Base-by-base conservation (phyloP, 2,797 vertebrate species). In the Syngnathus acus region DNA sequence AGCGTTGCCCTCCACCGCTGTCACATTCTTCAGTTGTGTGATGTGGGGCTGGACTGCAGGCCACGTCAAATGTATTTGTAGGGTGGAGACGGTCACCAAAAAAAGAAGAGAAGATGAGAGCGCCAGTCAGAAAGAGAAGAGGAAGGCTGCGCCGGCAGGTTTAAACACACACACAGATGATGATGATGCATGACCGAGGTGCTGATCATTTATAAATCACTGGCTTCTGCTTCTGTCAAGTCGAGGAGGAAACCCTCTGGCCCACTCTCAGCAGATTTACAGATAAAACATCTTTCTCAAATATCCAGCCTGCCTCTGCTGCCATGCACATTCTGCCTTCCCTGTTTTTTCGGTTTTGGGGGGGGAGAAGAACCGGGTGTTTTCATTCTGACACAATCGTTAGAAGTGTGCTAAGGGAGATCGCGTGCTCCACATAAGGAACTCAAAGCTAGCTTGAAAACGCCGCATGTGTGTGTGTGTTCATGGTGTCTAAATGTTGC, bases 21-120 rank as follows among this genome's bases (percentile, higher is more conserved):
- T 97, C 88, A 97, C 94, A 76, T 99, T 99, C 78, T 93, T 93
- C 84, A 99, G 92, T 86, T 93, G 94, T 81, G 93, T 95, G 89
- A 99, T 98, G 74, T 97, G 96, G 79, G 97, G 97, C 91, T 95
- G 94, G 84, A 98, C 97, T 99, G 92, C 83, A 92, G 89, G 80
- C 73, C 66, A 26, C 60, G 40, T 62, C 72, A 73, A 64, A 75
- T 10, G 58, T n/a, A 19, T 6, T 38, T 32, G 26, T 3, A 4
- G 19, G 9, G 38, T 40, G 58, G 58, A 60, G 19, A 60, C 39
- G n/a, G 26, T 32, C 11, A 5, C 1, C 19, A 19, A 39, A 42
- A 39, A 32, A 55, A 9, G 19, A 4, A 59, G 21, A 62, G 42
- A 53, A 2, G 14, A 65, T 50, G 47, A 53, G 63, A 9, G 63